These are phyloP conservation scores for Thamnaconus septentrionalis DNA, from an alignment of 2,113 vertebrate genomes.

Conservation along the genomic window DNA sequence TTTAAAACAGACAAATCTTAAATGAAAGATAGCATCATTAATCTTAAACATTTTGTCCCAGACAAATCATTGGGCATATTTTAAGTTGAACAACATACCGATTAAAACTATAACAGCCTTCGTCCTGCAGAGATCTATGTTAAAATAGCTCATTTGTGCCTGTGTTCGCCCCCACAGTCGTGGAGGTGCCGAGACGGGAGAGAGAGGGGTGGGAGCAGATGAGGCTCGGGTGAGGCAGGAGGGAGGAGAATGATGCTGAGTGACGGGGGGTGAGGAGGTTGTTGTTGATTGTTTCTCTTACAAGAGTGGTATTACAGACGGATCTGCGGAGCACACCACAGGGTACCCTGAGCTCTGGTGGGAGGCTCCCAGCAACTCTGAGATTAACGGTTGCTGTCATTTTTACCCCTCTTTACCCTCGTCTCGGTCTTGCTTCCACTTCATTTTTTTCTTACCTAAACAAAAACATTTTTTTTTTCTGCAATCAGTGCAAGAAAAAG, in stretches of 20 bases:
- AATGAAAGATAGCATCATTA: too few relatives aligned
- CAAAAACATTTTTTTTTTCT: neutral
- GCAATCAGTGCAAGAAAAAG: slow-evolving; percentile 6
- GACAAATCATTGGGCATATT: too few relatives aligned
- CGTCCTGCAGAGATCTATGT: too few relatives aligned
- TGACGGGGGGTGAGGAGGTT: slow-evolving; percentile 33
- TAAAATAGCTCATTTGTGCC: too few relatives aligned
- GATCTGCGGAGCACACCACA: slow-evolving; percentile 59
- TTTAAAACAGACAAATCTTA: too few relatives aligned
- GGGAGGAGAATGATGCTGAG: slow-evolving; percentile 43
- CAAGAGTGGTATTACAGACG: slow-evolving; percentile 68
- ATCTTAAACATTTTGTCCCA: too few relatives aligned
- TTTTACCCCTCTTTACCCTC: slow-evolving; percentile 15
- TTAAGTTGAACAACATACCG: too few relatives aligned
- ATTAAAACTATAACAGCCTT: too few relatives aligned
- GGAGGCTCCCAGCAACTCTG: slow-evolving; percentile 44
- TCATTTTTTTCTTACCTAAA: neutral
- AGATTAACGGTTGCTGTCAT: slow-evolving; percentile 25
- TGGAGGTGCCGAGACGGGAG: slow-evolving; percentile 12
- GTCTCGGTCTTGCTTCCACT: slow-evolving; percentile 15
- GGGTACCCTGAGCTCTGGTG: slow-evolving; percentile 53
- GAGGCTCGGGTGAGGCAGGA: slow-evolving; percentile 18
- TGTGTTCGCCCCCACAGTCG: too few relatives aligned
- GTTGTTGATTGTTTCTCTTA: slow-evolving; percentile 68
- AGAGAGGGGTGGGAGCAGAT: slow-evolving; percentile 29